Percentiles rank a stretch among this genome's conserved stretches.
These are phyloP conservation scores for Aplocera efformata DNA, from an alignment of 2,888 invertebrate species.

Conservation along the genomic window DNA sequence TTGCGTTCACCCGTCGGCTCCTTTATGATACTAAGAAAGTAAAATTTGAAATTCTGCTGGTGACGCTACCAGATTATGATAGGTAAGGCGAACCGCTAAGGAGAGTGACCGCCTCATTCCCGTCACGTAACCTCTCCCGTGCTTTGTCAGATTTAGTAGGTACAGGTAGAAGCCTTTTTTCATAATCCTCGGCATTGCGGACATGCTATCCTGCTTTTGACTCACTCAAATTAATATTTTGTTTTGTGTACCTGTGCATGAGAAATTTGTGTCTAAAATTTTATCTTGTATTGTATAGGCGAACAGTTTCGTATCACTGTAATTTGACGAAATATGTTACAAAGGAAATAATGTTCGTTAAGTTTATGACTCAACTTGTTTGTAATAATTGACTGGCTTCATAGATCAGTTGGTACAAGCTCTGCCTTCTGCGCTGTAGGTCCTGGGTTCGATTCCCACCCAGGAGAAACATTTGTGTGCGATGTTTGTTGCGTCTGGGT, in stretches of 20 bases:
- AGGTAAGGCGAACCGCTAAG: slow-evolving; percentile 37
- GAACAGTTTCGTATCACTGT: no score
- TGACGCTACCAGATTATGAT: slow-evolving; percentile 58
- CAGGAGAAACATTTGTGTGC: no score
- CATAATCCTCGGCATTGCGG: slow-evolving; percentile 28
- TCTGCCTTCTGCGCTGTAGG: no score
- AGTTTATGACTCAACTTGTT: no score
- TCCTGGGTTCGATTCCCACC: no score
- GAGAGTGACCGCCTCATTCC: slow-evolving; percentile 49
- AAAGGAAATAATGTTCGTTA: no score
- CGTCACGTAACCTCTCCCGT: slow-evolving; percentile 56
- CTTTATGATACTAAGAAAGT: slow-evolving; percentile 37
- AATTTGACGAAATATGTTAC: no score
- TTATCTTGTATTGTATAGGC: no score
- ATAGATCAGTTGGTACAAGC: no score
- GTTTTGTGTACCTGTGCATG: slow-evolving; percentile 4
- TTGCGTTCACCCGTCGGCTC: slow-evolving; percentile 19
- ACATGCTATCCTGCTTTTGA: slow-evolving; percentile 14
- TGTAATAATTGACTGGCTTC: no score
- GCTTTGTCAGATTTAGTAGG: slow-evolving; percentile 61
- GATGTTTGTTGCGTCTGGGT: no score
- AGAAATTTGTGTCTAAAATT: neutral
- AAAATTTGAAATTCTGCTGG: slow-evolving; percentile 60
- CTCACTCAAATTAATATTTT: slow-evolving; percentile 28
- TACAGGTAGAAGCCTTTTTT: slow-evolving; percentile 43